Base-by-base conservation (phyloP, 1,140 invertebrate species). In the Aphis gossypii region DNA sequence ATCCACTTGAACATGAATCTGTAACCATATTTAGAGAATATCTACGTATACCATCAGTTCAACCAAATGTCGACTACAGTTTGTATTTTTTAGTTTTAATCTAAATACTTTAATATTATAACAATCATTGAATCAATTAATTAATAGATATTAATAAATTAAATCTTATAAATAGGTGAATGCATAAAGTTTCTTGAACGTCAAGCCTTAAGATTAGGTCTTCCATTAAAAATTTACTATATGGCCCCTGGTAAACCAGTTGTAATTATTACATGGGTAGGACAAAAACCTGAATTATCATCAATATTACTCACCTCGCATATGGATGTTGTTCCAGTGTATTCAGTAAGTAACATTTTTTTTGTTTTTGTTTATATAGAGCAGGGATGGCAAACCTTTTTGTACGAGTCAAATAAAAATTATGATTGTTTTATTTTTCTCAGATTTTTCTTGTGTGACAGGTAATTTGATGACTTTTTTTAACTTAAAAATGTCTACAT, bases 251-350 rank as follows among this genome's bases (percentile, higher is more conserved):
- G 96, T 54, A 98, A 97, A 95, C 98, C 98, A 2, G 96, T 98
- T n/a, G 96, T 98, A 38, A 95, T 99, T n/a, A 96, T 99, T 95
- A 98, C 97, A 90, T 98, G 98, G 97, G 94, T 95, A 93, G 98
- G 98, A 60, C 95, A 95, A 2, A 95, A 98, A 21, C 97, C 98
- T 0, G 94, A 95, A 2, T 95, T 98, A 87, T 96, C 97, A 3
- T 96, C 97, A 3, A 96, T 99, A 51, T 94, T 99, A 51, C 96
- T 99, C 1, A 99, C 99, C 95, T 99, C 98, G 18, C 98, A 99
- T 94, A 99, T 98, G 96, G 98, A 99, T 96, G 98, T 99, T 48
- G 98, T 99, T 7, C 98, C 98, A 7, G 98, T 98, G 0, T 98
- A 97, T 95, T 96, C 96, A 94, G 97, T 98, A 96, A 96, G 96